phyloP scores from a whole-genome alignment of 1,140 invertebrate genomes.

The Uloborus diversus region DNA sequence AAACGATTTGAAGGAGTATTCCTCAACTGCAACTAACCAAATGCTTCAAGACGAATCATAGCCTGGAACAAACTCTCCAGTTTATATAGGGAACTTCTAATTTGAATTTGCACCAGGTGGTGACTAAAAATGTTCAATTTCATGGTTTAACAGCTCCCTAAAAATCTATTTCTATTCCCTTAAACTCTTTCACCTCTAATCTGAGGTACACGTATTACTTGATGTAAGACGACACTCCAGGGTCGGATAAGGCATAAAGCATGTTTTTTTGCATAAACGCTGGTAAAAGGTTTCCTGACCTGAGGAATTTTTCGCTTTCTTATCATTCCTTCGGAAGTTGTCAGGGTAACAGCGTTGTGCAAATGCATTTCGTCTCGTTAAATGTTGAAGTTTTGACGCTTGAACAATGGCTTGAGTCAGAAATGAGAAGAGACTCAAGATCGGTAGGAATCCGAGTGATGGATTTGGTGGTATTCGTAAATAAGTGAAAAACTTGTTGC shows the following conservation, averaged over 20 bases:
- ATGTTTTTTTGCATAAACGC: slow-evolving; percentile 9
- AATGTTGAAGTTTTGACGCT: neutral
- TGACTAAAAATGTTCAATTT: slow-evolving; percentile 11
- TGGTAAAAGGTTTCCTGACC: slow-evolving; percentile 14
- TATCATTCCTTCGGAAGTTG: neutral
- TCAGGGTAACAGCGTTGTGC: neutral
- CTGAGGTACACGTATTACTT: neutral
- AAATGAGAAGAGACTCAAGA: too few relatives aligned
- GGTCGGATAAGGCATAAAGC: slow-evolving; percentile 24
- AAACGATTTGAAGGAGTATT: neutral
- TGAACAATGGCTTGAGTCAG: neutral
- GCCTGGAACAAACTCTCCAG: neutral
- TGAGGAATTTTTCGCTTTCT: slow-evolving; percentile 20
- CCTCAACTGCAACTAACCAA: neutral
- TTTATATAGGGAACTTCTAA: slow-evolving; percentile 2
- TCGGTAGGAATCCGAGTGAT: too few relatives aligned
- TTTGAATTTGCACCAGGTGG: neutral
- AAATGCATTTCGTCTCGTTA: neutral
- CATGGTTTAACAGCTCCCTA: slow-evolving; percentile 29
- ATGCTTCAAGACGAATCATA: neutral
- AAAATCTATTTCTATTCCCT: neutral
- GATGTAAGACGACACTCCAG: slow-evolving; percentile 33
- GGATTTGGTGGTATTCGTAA: too few relatives aligned
- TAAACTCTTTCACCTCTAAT: neutral
- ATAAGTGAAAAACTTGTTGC: too few relatives aligned